Conservation (phyloP, 2,888 invertebrate genomes). For the Hirtodrosophila duncani region DNA sequence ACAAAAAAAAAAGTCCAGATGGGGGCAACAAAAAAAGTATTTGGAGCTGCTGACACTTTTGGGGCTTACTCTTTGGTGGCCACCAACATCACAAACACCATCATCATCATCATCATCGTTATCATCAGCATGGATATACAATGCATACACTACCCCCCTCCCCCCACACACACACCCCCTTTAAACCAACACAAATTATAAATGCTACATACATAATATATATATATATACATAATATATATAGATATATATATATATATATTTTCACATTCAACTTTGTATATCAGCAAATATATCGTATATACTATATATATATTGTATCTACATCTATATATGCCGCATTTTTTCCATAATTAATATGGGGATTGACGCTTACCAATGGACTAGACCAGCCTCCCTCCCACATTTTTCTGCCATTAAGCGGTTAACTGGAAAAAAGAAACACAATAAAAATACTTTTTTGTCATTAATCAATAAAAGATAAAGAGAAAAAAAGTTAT, state of each 20-base stretch:
- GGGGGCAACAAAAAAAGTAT: conserved; percentile 32
- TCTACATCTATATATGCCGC: conserved; percentile 9
- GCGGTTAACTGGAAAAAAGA: background rate
- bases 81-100: conserved; percentile 3
- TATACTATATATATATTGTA: conserved; percentile 17
- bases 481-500: background rate
- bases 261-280: background rate
- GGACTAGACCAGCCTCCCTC: too few relatives aligned
- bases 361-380: conserved; percentile 34
- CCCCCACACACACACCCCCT: conserved; percentile 4
- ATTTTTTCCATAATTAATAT: conserved; percentile 58
- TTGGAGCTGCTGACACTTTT: conserved; percentile 58
- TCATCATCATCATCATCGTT: background rate
- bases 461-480: background rate
- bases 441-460: background rate
- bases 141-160: conserved; percentile 12
- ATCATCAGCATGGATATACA: too few relatives aligned
- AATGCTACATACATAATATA: too few relatives aligned
- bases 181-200: too few relatives aligned
- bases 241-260: background rate
- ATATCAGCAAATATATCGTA: conserved; percentile 11
- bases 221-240: background rate
- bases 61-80: conserved; percentile 45
- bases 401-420: conserved; percentile 1
- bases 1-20: conserved; percentile 19